These are phyloP conservation scores for Threskiornis aethiopicus DNA, from an alignment of 2,797 vertebrate genomes.

Conservation along the genomic window DNA sequence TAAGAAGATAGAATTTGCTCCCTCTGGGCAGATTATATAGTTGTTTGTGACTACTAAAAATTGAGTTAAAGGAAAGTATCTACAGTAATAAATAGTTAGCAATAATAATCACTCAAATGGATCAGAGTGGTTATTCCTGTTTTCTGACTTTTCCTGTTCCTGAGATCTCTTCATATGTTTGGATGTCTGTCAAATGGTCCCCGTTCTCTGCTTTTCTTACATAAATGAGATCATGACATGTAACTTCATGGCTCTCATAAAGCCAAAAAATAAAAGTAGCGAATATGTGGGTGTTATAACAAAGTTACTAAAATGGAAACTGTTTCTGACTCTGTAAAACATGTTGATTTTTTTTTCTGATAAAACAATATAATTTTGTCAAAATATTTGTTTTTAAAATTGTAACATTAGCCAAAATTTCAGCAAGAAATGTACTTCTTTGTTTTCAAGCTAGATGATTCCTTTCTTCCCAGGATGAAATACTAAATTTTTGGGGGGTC, in stretches of 20 bases:
- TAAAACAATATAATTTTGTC: neutral
- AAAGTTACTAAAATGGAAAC: neutral
- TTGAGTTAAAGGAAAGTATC: neutral
- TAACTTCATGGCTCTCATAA: neutral
- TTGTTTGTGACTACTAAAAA: neutral
- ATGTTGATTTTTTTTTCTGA: neutral
- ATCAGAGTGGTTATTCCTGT: neutral
- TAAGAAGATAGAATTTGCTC: neutral
- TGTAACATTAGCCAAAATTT: neutral
- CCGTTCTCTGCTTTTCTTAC: neutral
- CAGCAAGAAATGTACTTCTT: neutral
- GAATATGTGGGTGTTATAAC: neutral
- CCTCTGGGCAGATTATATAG: neutral
- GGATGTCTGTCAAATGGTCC: neutral
- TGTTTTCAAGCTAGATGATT: neutral
- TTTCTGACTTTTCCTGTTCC: neutral
- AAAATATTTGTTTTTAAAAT: neutral
- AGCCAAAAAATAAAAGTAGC: neutral
- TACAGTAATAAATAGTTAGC: neutral
- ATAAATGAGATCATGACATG: neutral
- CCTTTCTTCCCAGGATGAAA: neutral
- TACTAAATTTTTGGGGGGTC: rapidly evolving
- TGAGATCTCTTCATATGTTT: neutral
- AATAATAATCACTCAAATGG: neutral
- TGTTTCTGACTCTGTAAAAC: neutral